Conservation (phyloP, 2,888 invertebrate genomes). For the Galeopsomyia nigrocyanea region DNA sequence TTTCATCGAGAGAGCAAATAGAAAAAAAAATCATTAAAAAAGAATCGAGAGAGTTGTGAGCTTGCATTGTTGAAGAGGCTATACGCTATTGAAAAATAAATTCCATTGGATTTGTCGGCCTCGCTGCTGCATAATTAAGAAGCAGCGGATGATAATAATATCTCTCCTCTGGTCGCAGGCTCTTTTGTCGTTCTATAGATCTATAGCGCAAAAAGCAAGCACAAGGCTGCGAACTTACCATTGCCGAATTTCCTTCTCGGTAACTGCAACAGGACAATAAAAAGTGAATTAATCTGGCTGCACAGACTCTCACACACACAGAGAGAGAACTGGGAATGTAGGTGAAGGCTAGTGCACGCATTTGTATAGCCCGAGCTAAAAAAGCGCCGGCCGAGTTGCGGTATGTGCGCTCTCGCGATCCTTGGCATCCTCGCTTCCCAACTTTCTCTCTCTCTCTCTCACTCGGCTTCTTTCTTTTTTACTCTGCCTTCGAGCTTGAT, state of each 20-base stretch:
- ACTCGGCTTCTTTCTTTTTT: background rate
- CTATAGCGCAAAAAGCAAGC: too few relatives aligned
- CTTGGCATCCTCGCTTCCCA: background rate
- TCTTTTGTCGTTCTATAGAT: too few relatives aligned
- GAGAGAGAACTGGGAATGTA: slow-evolving; percentile 1
- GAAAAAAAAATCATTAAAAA: too few relatives aligned
- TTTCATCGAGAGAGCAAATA: too few relatives aligned
- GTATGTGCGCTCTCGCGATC: slow-evolving; percentile 1
- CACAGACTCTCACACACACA: background rate
- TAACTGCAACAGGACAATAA: slow-evolving; percentile 79
- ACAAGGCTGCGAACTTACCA: slow-evolving; percentile 76
- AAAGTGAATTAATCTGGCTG: slow-evolving; percentile 30
- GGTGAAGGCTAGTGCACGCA: slow-evolving; percentile 5
- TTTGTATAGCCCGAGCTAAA: background rate
- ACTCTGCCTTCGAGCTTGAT: background rate
- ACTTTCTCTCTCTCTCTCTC: background rate
- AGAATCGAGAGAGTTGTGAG: too few relatives aligned
- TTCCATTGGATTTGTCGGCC: too few relatives aligned
- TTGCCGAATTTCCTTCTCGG: slow-evolving; percentile 89
- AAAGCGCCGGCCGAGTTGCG: slow-evolving; percentile 9
- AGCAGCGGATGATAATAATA: too few relatives aligned
- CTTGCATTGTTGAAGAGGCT: too few relatives aligned
- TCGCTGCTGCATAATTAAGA: too few relatives aligned
- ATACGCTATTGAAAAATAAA: too few relatives aligned
- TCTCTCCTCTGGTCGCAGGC: too few relatives aligned